These are phyloP conservation scores for Halisarca cf. caerulea DNA, from an alignment of 37 sponge, comb jelly and placozoan species.

Conservation along the genomic window DNA sequence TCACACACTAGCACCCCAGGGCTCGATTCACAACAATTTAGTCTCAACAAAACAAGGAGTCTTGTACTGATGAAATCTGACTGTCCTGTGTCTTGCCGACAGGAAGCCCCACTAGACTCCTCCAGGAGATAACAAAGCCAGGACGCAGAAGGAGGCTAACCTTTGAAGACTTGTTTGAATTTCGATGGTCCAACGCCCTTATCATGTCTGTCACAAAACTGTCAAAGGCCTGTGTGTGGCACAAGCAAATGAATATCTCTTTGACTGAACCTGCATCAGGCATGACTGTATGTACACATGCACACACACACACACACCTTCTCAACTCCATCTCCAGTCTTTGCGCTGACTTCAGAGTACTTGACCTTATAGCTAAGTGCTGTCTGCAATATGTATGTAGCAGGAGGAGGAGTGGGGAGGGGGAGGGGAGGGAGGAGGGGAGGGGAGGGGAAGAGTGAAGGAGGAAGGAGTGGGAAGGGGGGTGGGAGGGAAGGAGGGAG, in stretches of 20 bases:
- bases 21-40: too few relatives aligned
- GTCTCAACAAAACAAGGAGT: too few relatives aligned
- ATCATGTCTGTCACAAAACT: conserved; percentile 9
- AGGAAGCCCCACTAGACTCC: too few relatives aligned
- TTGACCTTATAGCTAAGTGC: conserved; percentile 41
- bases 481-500: too few relatives aligned
- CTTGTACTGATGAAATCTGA: too few relatives aligned
- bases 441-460: neutral
- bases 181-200: too few relatives aligned
- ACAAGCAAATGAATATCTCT: neutral
- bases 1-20: too few relatives aligned
- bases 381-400: neutral
- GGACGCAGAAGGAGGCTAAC: too few relatives aligned
- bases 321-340: conserved; percentile 61
- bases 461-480: too few relatives aligned
- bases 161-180: too few relatives aligned
- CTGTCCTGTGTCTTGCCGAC: too few relatives aligned
- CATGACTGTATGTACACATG: neutral
- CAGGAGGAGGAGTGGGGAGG: conserved; percentile 1
- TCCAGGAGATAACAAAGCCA: too few relatives aligned
- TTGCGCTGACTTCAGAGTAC: conserved; percentile 78
- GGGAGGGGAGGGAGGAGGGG: neutral
- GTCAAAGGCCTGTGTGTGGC: neutral
- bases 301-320: conserved; percentile 39
- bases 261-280: neutral